Evolutionary conservation across 2,797 vertebrate species (phyloP), one percentile per base, ranked within the genome.

Genomic region (Mormyrus proboscirostris): DNA sequence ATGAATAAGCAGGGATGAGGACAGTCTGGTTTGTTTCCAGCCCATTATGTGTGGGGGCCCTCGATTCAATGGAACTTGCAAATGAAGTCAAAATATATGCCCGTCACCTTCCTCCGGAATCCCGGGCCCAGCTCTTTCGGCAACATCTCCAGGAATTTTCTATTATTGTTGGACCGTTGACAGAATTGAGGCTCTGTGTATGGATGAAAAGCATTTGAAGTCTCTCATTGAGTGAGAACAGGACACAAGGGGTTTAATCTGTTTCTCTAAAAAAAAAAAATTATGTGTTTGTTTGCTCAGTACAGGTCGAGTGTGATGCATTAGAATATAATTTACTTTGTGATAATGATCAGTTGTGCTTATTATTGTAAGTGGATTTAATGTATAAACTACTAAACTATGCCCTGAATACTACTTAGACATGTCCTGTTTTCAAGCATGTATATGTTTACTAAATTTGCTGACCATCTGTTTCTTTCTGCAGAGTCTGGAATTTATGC

Each of bases 401-500:
- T 62, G 59, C 19, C 59, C 59, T 62, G 59, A 16, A 57, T 57
- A n/a, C 55, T 19, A 57, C 55, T 57, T n/a, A 57, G 0, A 4
- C 55, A 16, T 57, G 55, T 3, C 59, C 59, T 25, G 59, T 62
- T 62, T 8, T 62, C 59, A 62, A 25, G 3, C 41, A 1, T n/a
- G 1, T 22, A 22, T 22, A 8, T 19, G 19, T 83, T 19, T 1
- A 87, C 49, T 88, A 22, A 88, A 19, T 49, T 83, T 83, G 19
- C 25, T 49, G 41, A 57, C 41, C 9, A 7, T 2, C 85, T 88
- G 88, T n/a, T 90, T 38, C 1, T 29, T 91, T 91, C 93, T 95
- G 94, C 94, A 93, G 95, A 93, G 53, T 96, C 95, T 91, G 96
- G 95, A 91, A 95, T 95, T 50, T 96, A 95, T 90, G 93, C 95